phyloP scores from a whole-genome alignment of 2,113 vertebrate genomes.

The Myxocyprinus asiaticus region DNA sequence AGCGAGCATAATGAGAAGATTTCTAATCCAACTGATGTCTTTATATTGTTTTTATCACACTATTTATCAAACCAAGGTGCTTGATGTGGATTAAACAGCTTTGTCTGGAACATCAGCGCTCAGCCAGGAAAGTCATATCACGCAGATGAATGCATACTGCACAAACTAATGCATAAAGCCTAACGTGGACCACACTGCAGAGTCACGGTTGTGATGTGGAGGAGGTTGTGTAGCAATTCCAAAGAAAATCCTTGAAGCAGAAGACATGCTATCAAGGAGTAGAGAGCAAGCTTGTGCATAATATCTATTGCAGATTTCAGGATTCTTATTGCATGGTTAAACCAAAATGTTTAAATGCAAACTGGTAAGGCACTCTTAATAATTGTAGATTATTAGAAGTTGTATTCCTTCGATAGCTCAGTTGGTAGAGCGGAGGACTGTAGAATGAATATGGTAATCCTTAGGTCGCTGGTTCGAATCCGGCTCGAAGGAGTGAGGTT shows the following conservation, averaged over 20 bases:
- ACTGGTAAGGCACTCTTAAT: neutral
- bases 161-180: neutral
- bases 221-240: neutral
- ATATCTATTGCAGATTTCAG: neutral
- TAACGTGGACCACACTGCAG: neutral
- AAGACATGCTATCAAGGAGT: neutral
- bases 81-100: constrained; percentile 20
- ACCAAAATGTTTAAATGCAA: neutral
- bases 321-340: neutral
- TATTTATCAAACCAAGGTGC: constrained; percentile 2
- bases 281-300: neutral
- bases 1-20: constrained; percentile 21
- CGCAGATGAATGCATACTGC: neutral
- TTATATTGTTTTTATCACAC: constrained; percentile 44
- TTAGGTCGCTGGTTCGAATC: constrained; percentile 95
- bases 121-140: constrained; percentile 3
- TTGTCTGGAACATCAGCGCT: neutral
- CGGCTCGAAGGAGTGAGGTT: constrained; percentile 74
- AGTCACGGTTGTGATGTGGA: neutral
- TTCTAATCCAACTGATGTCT: constrained; percentile 44
- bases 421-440: constrained; percentile 68
- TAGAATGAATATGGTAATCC: constrained; percentile 67
- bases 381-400: too few relatives aligned
- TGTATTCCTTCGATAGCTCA: constrained; percentile 67
- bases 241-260: neutral